Evolutionary conservation across 2,113 vertebrate genomes (phyloP), one percentile per base, ranked within the genome.

Genomic region (Anas platyrhynchos): DNA sequence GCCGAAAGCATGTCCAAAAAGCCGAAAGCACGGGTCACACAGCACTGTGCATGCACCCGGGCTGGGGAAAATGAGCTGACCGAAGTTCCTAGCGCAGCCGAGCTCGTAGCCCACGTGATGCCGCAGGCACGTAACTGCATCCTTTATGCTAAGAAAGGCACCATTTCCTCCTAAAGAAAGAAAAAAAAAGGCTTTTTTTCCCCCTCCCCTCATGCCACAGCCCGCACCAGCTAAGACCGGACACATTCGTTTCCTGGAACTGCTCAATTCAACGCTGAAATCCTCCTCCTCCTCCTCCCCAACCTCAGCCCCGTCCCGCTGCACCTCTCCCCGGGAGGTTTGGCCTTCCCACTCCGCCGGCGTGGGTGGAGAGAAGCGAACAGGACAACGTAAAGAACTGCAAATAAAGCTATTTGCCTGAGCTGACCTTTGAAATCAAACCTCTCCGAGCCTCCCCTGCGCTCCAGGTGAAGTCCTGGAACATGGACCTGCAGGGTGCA

Each of bases 371-470:
- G 83, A 76, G 82, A 75, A 94, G 77, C 1, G 15, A 92, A 29
- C 80, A 88, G 87, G 92, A 91, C 95, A 96, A 91, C 79, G 90
- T 79, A 89, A 76, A 94, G 94, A 94, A 93, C 94, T 91, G 97
- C 23, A 96, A 96, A 96, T 95, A 96, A 87, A 96, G 83, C 72
- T 96, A 93, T 95, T 84, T 96, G 94, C 90, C 91, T 27, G 91
- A 91, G 82, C 34, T 58, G 94, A 97, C 96, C 97, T 97, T 97
- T 96, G 95, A 95, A 97, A 97, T 95, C 29, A 94, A 96, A 92
- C 75, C 90, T 91, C 83, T 36, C 61, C 8, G 2, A 73, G 87
- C 89, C 84, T 94, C 26, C 59, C 46, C 52, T 9, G 52, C 41
- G 79, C 81, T 38, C 34, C 93, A 91, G 78, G 83, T 92, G 63